phyloP scores from a whole-genome alignment of 2,888 invertebrate species.

The Tridacna gigas region DNA sequence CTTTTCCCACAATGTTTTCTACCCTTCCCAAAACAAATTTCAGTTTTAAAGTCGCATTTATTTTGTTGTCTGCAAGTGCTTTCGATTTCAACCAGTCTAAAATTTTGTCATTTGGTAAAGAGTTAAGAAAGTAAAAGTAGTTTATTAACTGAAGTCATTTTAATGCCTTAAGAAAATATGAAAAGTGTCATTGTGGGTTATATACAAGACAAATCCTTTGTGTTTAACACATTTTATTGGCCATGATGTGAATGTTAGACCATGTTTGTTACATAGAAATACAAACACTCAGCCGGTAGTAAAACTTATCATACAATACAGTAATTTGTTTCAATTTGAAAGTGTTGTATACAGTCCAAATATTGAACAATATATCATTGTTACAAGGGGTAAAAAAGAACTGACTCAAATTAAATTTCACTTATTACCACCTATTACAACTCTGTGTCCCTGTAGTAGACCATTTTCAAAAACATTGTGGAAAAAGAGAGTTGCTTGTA shows the following conservation, averaged over 20 bases:
- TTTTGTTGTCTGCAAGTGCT: too few relatives aligned
- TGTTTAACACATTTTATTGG: slow-evolving; percentile 23
- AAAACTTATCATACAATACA: slow-evolving; percentile 12
- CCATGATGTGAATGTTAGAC: slow-evolving; percentile 2
- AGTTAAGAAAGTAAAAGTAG: not conserved
- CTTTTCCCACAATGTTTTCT: not conserved
- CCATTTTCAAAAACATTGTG: too few relatives aligned
- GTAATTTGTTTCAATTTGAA: slow-evolving; percentile 10
- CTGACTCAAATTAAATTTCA: too few relatives aligned
- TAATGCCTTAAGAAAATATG: not conserved
- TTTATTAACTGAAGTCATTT: too few relatives aligned
- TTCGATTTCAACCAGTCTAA: not conserved
- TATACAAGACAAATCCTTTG: slow-evolving; percentile 19
- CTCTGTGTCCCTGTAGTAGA: too few relatives aligned
- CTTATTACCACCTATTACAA: too few relatives aligned
- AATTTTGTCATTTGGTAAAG: not conserved
- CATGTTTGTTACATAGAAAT: slow-evolving; percentile 10
- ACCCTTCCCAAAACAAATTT: too few relatives aligned
- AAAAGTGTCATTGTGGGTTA: slow-evolving; percentile 4
- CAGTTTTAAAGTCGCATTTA: too few relatives aligned
- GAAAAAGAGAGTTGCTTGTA: too few relatives aligned
- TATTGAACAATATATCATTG: too few relatives aligned
- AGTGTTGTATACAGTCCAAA: not conserved
- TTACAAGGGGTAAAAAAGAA: too few relatives aligned
- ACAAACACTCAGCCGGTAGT: slow-evolving; percentile 3